Evolutionary conservation across 1,140 invertebrate species (phyloP).

Genomic region (Oncopeltus fasciatus): DNA sequence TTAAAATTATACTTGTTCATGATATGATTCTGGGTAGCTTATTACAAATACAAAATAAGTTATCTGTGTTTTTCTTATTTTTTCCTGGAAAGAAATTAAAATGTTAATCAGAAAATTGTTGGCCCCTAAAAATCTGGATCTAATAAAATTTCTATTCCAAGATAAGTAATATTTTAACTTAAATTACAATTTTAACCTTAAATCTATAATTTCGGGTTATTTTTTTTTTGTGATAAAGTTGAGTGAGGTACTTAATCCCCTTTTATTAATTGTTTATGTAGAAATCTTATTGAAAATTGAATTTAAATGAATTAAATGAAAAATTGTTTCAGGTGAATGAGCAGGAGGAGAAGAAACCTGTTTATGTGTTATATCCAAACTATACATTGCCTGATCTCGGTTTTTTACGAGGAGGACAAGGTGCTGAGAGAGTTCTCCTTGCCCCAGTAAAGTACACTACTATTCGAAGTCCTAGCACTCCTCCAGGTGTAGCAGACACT

Average conservation of each 20-base stretch:
- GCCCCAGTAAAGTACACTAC: slow-evolving; percentile 34
- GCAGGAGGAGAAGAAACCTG: slow-evolving; percentile 44
- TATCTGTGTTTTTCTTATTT: not conserved
- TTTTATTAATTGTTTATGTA: no score
- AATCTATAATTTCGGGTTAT: no score
- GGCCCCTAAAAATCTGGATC: no score
- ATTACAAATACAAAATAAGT: not conserved
- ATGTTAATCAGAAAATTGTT: not conserved
- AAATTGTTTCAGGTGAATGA: not conserved
- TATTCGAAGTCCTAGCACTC: slow-evolving; percentile 20
- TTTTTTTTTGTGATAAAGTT: no score
- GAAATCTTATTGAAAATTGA: no score
- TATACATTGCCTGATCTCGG: slow-evolving; percentile 78
- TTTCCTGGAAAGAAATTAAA: not conserved
- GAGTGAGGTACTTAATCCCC: no score
- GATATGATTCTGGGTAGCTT: no score
- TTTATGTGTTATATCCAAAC: slow-evolving; percentile 83
- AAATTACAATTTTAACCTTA: no score
- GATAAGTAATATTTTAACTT: no score
- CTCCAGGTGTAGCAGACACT: slow-evolving; percentile 13
- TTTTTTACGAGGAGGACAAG: slow-evolving; percentile 50
- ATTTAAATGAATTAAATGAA: not conserved
- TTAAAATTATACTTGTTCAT: no score
- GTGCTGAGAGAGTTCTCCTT: slow-evolving; percentile 45
- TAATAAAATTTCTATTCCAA: no score